Evolutionary conservation across 2,797 vertebrate genomes (phyloP).

Genomic region (Rhinophrynus dorsalis): DNA sequence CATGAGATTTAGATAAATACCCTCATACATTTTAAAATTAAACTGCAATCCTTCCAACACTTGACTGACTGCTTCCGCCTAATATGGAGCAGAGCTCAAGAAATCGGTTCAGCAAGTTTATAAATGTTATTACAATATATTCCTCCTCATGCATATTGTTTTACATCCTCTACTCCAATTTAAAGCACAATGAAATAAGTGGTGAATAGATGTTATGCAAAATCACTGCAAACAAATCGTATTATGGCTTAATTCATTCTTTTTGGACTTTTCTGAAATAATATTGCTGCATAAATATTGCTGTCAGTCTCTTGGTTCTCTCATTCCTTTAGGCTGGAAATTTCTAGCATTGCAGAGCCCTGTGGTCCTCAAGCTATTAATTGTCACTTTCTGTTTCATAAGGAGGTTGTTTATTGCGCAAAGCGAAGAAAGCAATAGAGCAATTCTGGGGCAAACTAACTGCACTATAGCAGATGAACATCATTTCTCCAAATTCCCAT

Average conservation of each 20-base stretch:
- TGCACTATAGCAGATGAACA: too few species aligned
- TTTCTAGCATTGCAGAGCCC: too few species aligned
- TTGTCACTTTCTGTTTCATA: too few species aligned
- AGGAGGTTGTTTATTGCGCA: too few species aligned
- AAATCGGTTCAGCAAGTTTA: neutral
- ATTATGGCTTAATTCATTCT: conserved; percentile 20
- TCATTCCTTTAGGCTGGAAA: too few species aligned
- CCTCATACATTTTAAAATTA: conserved; percentile 40
- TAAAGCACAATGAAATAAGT: conserved; percentile 19
- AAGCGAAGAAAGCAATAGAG: too few species aligned
- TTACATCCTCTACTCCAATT: conserved; percentile 34
- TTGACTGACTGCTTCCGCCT: conserved; percentile 16
- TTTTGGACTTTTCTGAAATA: conserved; percentile 17
- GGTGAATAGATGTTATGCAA: conserved; percentile 18
- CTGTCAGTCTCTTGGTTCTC: neutral
- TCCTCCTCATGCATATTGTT: conserved; percentile 31
- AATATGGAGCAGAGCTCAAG: conserved; percentile 13
- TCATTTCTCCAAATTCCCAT: too few species aligned
- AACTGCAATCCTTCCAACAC: conserved; percentile 26
- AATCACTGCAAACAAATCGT: conserved; percentile 23
- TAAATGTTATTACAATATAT: conserved; percentile 31
- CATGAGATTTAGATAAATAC: conserved; percentile 38
- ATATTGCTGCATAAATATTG: conserved; percentile 1
- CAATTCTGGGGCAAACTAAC: too few species aligned
- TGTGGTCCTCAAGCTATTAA: too few species aligned